Evolutionary conservation across 1,140 invertebrate genomes (phyloP).

Genomic region (Pararge aegeria): DNA sequence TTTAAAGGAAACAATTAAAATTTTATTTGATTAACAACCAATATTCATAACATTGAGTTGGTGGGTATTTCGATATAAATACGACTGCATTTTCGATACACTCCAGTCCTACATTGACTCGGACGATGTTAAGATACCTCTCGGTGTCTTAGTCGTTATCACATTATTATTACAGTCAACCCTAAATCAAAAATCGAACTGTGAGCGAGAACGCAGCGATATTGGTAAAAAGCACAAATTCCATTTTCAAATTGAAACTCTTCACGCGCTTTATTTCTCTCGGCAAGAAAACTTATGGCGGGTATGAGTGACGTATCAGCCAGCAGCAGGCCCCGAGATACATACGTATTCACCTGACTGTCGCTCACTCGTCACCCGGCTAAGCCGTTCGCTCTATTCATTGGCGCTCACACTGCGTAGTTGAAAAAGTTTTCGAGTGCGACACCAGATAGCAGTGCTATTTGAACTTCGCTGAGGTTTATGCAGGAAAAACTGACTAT

Average conservation of each 20-base stretch:
- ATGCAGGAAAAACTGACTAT: conserved; percentile 28
- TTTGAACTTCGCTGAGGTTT: conserved; percentile 32
- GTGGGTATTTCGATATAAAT: no score
- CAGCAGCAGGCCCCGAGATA: conserved; percentile 41
- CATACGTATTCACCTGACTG: conserved; percentile 38
- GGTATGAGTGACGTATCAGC: conserved; percentile 54
- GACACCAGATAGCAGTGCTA: conserved; percentile 33
- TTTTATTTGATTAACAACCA: no score
- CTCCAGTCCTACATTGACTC: no score
- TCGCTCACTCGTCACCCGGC: conserved; percentile 38
- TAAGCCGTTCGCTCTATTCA: conserved; percentile 39
- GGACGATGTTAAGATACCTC: no score
- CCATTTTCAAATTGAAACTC: conserved; percentile 35
- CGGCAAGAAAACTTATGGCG: conserved; percentile 41
- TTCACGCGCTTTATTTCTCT: conserved; percentile 30
- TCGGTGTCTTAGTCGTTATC: no score
- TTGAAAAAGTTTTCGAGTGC: conserved; percentile 54
- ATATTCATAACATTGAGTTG: no score
- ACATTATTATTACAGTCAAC: no score
- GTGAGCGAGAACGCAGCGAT: background rate
- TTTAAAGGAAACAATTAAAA: no score
- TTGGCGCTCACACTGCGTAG: conserved; percentile 25
- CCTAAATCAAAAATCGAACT: conserved; percentile 7
- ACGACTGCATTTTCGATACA: no score
- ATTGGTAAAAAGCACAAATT: conserved; percentile 31